Conservation (phyloP, 1,140 invertebrate species). For the Drosophila neocordata region DNA sequence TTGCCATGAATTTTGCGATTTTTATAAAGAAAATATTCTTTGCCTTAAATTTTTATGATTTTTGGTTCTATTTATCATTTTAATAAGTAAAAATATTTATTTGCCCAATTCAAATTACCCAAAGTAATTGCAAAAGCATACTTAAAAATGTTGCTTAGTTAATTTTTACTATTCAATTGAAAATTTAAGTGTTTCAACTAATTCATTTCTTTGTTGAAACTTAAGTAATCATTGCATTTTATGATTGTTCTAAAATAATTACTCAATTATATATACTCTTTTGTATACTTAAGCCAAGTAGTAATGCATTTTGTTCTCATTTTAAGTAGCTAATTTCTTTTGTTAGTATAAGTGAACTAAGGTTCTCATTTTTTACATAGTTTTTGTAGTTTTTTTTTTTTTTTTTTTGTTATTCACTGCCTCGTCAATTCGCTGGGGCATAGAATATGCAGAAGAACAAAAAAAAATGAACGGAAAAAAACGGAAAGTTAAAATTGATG, state of each 20-base stretch:
- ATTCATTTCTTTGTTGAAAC: background rate
- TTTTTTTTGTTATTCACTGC: background rate
- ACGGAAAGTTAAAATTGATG: conserved; percentile 67
- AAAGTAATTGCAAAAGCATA: no score
- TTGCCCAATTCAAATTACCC: no score
- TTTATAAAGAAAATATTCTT: no score
- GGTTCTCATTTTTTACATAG: conserved; percentile 8
- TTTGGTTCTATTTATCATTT: no score
- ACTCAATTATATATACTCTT: conserved; percentile 1
- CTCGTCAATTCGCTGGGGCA: conserved; percentile 39
- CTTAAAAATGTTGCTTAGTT: no score
- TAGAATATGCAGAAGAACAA: conserved; percentile 21
- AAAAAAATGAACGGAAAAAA: conserved; percentile 3
- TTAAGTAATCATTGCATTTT: background rate
- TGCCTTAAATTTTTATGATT: no score
- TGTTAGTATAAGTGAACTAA: conserved; percentile 1
- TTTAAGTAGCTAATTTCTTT: conserved; percentile 44
- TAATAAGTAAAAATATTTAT: no score
- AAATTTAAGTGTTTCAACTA: no score
- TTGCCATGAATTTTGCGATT: no score
- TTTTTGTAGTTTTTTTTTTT: background rate
- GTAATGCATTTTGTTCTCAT: background rate
- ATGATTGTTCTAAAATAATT: background rate
- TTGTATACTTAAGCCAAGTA: conserved; percentile 3
- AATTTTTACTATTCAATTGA: no score